These are phyloP conservation scores for Zaprionus bogoriensis DNA, from an alignment of 2,888 invertebrate species.

Conservation along the genomic window DNA sequence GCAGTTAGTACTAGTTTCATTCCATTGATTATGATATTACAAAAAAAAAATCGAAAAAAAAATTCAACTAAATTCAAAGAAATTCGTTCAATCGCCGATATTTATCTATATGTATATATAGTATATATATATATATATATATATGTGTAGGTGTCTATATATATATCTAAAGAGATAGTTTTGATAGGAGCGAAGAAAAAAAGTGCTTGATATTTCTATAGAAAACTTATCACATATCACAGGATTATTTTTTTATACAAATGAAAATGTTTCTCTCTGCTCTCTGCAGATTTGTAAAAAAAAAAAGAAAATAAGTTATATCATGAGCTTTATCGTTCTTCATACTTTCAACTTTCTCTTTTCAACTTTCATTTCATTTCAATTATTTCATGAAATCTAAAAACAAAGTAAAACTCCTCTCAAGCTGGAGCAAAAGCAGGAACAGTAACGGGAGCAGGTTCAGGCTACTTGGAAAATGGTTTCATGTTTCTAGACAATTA, in stretches of 20 bases:
- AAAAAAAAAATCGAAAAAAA: too few species aligned
- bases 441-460: constrained; percentile 30
- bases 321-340: background rate
- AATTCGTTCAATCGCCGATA: constrained; percentile 47
- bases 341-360: background rate
- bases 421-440: constrained; percentile 5
- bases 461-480: constrained; percentile 7
- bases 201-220: constrained; percentile 3
- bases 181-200: constrained; percentile 17
- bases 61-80: constrained; percentile 29
- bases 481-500: background rate
- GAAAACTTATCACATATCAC: constrained; percentile 63
- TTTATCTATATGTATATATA: background rate
- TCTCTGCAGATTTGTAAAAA: constrained; percentile 13
- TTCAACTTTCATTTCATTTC: constrained; percentile 46
- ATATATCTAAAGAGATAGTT: constrained; percentile 9
- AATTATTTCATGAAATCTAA: constrained; percentile 57
- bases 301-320: constrained; percentile 2
- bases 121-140: background rate
- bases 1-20: constrained; percentile 13
- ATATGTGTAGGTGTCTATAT: background rate
- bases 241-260: constrained; percentile 54
- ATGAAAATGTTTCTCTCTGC: constrained; percentile 26
- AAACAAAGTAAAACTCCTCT: constrained; percentile 36
- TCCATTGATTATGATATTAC: background rate